Conservation (phyloP, 2,113 vertebrate species). For the Mormyrus iriodes region DNA sequence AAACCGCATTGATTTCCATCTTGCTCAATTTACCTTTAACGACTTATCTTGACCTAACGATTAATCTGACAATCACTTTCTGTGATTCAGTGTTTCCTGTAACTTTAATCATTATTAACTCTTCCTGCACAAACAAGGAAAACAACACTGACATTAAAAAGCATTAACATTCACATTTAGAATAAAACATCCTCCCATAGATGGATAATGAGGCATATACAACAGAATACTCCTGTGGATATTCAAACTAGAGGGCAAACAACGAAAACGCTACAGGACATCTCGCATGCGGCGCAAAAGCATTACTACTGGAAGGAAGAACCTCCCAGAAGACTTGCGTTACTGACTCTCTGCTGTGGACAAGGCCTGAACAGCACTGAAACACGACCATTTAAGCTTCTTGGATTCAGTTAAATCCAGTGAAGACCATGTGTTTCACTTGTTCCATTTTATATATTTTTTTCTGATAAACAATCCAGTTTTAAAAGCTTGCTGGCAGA, state of each 20-base stretch:
- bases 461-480: constrained; percentile 15
- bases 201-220: constrained; percentile 2
- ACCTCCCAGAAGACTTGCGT: neutral
- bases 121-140: neutral
- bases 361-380: neutral
- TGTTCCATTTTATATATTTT: neutral
- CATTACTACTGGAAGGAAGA: neutral
- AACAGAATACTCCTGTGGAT: neutral
- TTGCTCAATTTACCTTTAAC: neutral
- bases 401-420: neutral
- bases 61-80: neutral
- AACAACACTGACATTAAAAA: neutral
- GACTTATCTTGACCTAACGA: neutral
- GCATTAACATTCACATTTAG: neutral
- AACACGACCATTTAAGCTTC: neutral
- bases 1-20: neutral
- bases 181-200: neutral
- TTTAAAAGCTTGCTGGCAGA: constrained; percentile 11
- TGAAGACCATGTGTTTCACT: neutral
- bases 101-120: constrained; percentile 28
- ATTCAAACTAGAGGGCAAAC: neutral
- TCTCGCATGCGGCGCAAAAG: neutral
- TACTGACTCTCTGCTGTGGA: neutral
- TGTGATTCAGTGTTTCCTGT: constrained; percentile 14
- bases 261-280: neutral